A percentile compares a stretch with the other conserved stretches of the same genome.
These are phyloP conservation scores for Leptoteleia sp. DNA, from an alignment of 1,140 invertebrate species.

Conservation along the genomic window DNA sequence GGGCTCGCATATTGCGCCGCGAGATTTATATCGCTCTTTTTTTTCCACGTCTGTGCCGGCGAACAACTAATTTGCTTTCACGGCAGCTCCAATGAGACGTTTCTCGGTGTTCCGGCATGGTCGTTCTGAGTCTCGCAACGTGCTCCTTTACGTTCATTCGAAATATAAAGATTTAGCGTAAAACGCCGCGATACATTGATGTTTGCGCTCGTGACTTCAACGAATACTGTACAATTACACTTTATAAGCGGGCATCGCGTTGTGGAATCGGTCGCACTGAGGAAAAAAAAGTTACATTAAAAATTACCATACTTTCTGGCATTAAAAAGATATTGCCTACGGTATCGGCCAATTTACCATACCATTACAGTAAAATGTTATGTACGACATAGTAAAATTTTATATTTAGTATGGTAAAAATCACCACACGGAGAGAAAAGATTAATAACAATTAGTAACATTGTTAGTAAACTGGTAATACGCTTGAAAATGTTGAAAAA, in stretches of 20 bases:
- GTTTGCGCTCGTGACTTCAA: constrained; percentile 24
- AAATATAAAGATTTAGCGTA: constrained; percentile 33
- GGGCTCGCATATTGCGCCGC: constrained; percentile 59
- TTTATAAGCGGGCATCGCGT: constrained; percentile 9
- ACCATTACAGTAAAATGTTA: too few relatives aligned
- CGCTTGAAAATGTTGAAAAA: too few relatives aligned
- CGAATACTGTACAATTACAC: constrained; percentile 42
- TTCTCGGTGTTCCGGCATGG: constrained; percentile 36
- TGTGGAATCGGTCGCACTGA: constrained; percentile 4
- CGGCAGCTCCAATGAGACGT: constrained; percentile 56
- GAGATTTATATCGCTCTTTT: constrained; percentile 52
- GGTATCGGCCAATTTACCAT: too few relatives aligned
- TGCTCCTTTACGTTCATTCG: constrained; percentile 15
- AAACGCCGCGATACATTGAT: constrained; percentile 34
- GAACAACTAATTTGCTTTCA: constrained; percentile 58
- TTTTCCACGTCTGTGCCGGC: constrained; percentile 29
- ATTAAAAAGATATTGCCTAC: too few relatives aligned
- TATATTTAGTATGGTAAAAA: too few relatives aligned
- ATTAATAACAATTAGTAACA: too few relatives aligned
- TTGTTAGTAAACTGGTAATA: too few relatives aligned
- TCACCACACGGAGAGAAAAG: too few relatives aligned
- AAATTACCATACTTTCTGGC: too few relatives aligned
- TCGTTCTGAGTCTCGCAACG: constrained; percentile 28
- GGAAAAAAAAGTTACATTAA: too few relatives aligned
- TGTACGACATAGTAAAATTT: too few relatives aligned